Evolutionary conservation across 2,113 vertebrate species (phyloP).

Genomic region (Ctenodactylus gundi): DNA sequence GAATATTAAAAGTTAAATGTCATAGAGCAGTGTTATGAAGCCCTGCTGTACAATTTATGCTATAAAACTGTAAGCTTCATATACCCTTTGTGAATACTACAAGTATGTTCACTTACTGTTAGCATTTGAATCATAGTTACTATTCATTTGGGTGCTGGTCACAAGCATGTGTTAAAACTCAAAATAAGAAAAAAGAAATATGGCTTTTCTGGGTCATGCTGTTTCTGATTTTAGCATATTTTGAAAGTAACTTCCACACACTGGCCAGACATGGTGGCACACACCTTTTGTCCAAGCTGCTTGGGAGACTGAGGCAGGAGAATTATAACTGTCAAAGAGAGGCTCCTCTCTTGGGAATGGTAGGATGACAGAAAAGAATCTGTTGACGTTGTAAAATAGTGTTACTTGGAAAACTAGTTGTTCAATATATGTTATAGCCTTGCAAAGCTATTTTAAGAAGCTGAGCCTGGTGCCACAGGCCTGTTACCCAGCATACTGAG

Average conservation of each 20-base stretch:
- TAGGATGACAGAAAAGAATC: neutral
- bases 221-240: neutral
- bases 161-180: neutral
- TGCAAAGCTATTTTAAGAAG: too few relatives aligned
- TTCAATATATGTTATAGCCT: neutral
- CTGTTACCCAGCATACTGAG: too few relatives aligned
- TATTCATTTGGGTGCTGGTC: neutral
- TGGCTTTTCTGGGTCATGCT: neutral
- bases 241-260: neutral
- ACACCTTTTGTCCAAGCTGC: neutral
- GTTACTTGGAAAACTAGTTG: neutral
- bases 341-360: neutral
- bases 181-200: neutral
- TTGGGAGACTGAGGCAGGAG: neutral
- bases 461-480: too few relatives aligned
- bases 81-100: neutral
- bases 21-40: neutral
- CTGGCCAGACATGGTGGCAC: neutral
- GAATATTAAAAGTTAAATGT: neutral
- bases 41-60: neutral
- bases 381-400: neutral
- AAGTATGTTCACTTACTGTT: neutral
- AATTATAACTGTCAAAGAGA: neutral
- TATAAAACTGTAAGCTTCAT: neutral
- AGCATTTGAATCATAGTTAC: neutral